These are phyloP conservation scores for Keiferia lycopersicella DNA, from an alignment of 2,888 invertebrate genomes.

Conservation along the genomic window DNA sequence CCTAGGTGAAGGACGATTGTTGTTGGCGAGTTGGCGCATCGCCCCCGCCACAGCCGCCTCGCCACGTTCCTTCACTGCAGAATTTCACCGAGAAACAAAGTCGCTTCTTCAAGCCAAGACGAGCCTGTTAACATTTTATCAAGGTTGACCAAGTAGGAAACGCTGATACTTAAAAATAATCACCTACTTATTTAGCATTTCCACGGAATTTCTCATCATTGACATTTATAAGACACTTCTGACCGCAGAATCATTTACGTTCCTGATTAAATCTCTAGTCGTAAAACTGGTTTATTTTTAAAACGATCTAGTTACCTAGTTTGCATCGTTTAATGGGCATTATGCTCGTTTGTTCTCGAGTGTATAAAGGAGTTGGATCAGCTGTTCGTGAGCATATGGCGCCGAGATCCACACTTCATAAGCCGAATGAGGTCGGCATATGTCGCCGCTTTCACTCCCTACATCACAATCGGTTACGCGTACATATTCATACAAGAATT, in stretches of 20 bases:
- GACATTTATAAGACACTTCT: not conserved
- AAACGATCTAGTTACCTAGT: slow-evolving; percentile 21
- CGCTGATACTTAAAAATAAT: slow-evolving; percentile 19
- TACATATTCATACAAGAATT: slow-evolving; percentile 34
- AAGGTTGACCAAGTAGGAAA: slow-evolving; percentile 25
- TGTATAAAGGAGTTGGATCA: slow-evolving; percentile 58
- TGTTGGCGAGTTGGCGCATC: slow-evolving; percentile 51
- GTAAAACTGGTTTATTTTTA: slow-evolving; percentile 2
- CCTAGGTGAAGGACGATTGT: slow-evolving; percentile 75
- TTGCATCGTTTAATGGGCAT: slow-evolving; percentile 29
- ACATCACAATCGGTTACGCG: slow-evolving; percentile 64
- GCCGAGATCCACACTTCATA: slow-evolving; percentile 70
- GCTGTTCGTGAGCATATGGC: slow-evolving; percentile 75
- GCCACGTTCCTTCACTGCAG: not conserved
- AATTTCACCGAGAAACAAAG: slow-evolving; percentile 33
- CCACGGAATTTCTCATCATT: not conserved
- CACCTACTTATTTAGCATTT: not conserved
- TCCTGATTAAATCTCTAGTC: not conserved
- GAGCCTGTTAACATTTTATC: slow-evolving; percentile 22
- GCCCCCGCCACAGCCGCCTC: slow-evolving; percentile 45
- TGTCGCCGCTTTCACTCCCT: slow-evolving; percentile 78
- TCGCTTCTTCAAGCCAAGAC: slow-evolving; percentile 18
- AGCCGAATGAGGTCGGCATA: slow-evolving; percentile 76
- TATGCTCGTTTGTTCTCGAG: slow-evolving; percentile 30
- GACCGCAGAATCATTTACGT: not conserved